phyloP scores from a whole-genome alignment of 2,797 vertebrate genomes.

The Cercopithecus diana region DNA sequence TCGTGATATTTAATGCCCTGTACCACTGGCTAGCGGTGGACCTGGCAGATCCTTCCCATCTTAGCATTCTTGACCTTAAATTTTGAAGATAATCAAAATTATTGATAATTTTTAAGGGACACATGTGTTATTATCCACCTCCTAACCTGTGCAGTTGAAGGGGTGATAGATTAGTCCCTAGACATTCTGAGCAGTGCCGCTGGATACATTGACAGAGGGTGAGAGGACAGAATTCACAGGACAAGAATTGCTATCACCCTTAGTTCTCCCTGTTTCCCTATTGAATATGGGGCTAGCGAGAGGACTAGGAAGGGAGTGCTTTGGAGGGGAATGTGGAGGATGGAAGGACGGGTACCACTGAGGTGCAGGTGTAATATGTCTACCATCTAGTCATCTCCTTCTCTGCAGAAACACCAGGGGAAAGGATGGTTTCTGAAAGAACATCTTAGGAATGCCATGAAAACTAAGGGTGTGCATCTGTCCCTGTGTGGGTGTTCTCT shows the following conservation, averaged over 20 bases:
- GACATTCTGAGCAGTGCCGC: not conserved
- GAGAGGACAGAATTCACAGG: not conserved
- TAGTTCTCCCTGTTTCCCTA: not conserved
- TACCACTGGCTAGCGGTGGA: not conserved
- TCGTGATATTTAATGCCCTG: not conserved
- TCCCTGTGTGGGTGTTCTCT: not conserved
- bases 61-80: not conserved
- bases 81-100: conserved; percentile 30
- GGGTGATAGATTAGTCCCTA: not conserved
- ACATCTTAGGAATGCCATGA: not conserved
- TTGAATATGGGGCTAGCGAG: not conserved
- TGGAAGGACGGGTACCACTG: fast-evolving
- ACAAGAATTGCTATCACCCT: not conserved
- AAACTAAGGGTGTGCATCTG: not conserved
- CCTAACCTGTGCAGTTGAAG: not conserved
- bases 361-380: not conserved
- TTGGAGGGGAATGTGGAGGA: not conserved
- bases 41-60: not conserved
- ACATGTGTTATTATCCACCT: not conserved
- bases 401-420: not conserved
- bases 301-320: not conserved
- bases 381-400: not conserved
- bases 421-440: not conserved
- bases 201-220: not conserved
- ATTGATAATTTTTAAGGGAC: not conserved